These are phyloP conservation scores for Nothobranchius kuhntae DNA, from an alignment of 2,113 vertebrate species.

Conservation along the genomic window DNA sequence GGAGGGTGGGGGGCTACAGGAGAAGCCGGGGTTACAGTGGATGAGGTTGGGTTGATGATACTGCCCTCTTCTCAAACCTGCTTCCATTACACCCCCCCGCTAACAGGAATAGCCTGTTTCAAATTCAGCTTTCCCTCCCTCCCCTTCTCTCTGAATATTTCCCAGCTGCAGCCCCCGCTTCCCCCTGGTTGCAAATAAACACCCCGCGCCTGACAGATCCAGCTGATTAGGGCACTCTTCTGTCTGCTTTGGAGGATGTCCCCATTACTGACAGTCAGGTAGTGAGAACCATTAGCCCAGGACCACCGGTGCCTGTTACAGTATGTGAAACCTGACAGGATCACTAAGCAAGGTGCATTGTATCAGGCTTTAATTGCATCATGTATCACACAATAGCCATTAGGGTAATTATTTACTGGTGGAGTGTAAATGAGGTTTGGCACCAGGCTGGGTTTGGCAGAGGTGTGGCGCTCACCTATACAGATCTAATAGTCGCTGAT, in stretches of 20 bases:
- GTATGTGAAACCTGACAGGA: conserved; percentile 63
- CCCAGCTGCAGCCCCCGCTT: conserved; percentile 45
- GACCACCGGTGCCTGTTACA: conserved; percentile 57
- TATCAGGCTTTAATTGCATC: conserved; percentile 82
- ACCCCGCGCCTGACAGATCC: conserved; percentile 60
- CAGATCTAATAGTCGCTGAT: conserved; percentile 60
- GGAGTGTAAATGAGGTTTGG: conserved; percentile 78
- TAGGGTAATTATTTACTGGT: conserved; percentile 82
- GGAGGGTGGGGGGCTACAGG: conserved; percentile 54
- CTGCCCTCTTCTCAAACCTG: conserved; percentile 56
- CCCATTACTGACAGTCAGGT: conserved; percentile 73
- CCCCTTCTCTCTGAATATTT: conserved; percentile 59
- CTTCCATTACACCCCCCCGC: conserved; percentile 48
- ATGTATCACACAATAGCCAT: conserved; percentile 83
- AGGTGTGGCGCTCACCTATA: conserved; percentile 59
- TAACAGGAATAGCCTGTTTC: conserved; percentile 63
- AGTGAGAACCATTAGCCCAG: conserved; percentile 48
- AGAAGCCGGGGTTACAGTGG: conserved; percentile 68
- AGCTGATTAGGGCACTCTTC: conserved; percentile 71
- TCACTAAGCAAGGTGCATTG: conserved; percentile 74
- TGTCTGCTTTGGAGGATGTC: conserved; percentile 69
- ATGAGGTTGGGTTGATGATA: conserved; percentile 67
- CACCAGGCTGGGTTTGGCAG: conserved; percentile 56
- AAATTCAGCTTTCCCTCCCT: conserved; percentile 34
- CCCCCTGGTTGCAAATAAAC: conserved; percentile 71